Percentiles rank a stretch among this genome's conserved stretches.
Evolutionary conservation across 30 jellyfish, hydroid and myxozoan species (phyloP).

Genomic region (Aurelia aurita): DNA sequence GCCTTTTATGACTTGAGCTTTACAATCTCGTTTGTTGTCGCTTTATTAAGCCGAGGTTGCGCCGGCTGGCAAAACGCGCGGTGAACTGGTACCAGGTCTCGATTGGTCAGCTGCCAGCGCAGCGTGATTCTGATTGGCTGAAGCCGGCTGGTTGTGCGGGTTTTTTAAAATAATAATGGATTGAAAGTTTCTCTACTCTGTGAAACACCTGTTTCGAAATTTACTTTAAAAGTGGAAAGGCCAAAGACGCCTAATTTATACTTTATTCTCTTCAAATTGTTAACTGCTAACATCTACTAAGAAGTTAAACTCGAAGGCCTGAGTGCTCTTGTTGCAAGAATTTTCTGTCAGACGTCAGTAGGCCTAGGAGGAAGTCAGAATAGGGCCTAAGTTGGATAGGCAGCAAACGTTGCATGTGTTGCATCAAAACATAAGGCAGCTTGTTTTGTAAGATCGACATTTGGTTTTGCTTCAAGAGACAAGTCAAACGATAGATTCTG

Average conservation of each 20-base stretch:
- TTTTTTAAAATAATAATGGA: conserved; percentile 79
- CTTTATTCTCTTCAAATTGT: conserved; percentile 26
- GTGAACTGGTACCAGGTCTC: conserved; percentile 78
- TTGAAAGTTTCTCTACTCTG: conserved; percentile 58
- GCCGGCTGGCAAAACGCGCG: conserved; percentile 86
- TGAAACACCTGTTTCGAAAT: conserved; percentile 79
- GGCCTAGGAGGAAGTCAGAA: too few relatives aligned
- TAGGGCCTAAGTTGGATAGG: too few relatives aligned
- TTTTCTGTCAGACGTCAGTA: too few relatives aligned
- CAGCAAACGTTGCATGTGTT: too few relatives aligned
- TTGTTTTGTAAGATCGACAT: too few relatives aligned
- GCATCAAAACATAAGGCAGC: too few relatives aligned
- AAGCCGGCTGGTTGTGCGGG: conserved; percentile 92
- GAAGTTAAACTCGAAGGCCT: neutral
- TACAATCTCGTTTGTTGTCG: conserved; percentile 53
- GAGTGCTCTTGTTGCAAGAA: too few relatives aligned
- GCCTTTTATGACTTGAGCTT: neutral
- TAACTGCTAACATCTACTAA: neutral
- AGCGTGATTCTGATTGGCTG: conserved; percentile 69
- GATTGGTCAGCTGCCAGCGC: conserved; percentile 83
- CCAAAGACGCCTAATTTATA: conserved; percentile 66
- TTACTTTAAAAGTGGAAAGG: conserved; percentile 81
- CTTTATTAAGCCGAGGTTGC: conserved; percentile 48
- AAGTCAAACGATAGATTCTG: too few relatives aligned
- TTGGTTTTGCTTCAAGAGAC: too few relatives aligned